Conservation (phyloP, 2,888 invertebrate genomes). For the Eristalis intricaria region DNA sequence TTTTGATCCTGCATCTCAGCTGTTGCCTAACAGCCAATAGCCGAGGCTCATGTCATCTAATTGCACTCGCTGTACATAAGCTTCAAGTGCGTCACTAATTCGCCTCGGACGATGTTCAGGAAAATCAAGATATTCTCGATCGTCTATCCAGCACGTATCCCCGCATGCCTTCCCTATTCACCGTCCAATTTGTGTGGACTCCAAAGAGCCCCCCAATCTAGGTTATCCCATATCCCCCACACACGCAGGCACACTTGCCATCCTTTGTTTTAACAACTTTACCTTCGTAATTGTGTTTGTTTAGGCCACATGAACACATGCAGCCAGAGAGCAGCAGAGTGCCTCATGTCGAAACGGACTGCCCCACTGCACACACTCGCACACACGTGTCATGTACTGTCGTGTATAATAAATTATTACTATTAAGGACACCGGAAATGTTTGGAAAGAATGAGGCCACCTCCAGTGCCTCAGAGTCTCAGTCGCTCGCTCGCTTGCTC, state of each 20-base stretch:
- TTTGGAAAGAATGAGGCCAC: conserved; percentile 44
- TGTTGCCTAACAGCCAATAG: too few species aligned
- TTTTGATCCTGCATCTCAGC: too few species aligned
- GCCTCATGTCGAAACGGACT: not conserved
- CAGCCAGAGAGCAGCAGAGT: not conserved
- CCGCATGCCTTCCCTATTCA: not conserved
- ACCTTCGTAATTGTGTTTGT: conserved; percentile 27
- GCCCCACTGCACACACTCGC: not conserved
- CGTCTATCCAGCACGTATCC: not conserved
- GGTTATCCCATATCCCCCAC: not conserved
- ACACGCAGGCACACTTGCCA: too few species aligned
- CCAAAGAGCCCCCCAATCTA: not conserved
- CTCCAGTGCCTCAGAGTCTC: conserved; percentile 3
- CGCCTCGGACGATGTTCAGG: not conserved
- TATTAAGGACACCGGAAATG: conserved; percentile 63
- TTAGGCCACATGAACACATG: not conserved
- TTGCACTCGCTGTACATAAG: too few species aligned
- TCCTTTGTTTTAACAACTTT: conserved; percentile 37
- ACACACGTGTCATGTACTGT: not conserved
- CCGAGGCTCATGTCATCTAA: too few species aligned
- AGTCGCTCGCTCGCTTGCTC: not conserved
- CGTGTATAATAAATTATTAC: conserved; percentile 63
- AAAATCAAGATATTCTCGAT: not conserved
- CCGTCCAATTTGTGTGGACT: not conserved
- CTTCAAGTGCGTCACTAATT: not conserved